Evolutionary conservation across 2,113 vertebrate species (phyloP).

Genomic region (Deroptyus accipitrinus): DNA sequence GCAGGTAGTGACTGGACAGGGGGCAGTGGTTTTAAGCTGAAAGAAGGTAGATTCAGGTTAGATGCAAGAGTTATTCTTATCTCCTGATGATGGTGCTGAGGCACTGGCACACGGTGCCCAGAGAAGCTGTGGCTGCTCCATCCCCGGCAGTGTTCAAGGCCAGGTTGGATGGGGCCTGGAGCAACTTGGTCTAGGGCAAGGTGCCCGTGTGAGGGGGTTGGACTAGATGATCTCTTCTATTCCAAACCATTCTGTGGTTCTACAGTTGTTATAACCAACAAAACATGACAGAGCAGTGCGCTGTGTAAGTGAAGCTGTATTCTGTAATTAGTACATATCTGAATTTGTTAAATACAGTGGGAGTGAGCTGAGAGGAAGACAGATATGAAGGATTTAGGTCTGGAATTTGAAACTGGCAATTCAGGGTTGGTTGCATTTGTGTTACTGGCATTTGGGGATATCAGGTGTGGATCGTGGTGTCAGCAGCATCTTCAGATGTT

Average conservation of each 20-base stretch:
- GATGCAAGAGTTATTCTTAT: not conserved
- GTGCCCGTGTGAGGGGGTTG: not conserved
- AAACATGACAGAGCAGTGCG: not conserved
- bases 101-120: not conserved
- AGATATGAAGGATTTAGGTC: not conserved
- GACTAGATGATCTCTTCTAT: not conserved
- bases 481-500: not conserved
- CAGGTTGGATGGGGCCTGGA: not conserved
- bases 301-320: not conserved
- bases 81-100: not conserved
- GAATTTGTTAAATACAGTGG: not conserved
- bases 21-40: not conserved
- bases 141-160: not conserved
- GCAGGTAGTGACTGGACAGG: not conserved
- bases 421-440: not conserved
- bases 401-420: not conserved
- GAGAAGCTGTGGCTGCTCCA: accelerated
- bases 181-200: not conserved
- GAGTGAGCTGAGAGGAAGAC: not conserved
- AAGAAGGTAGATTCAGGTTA: not conserved
- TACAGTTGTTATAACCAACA: not conserved
- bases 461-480: not conserved
- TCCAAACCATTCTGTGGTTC: not conserved
- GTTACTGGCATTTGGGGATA: not conserved
- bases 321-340: accelerated